Evolutionary conservation across 2,797 vertebrate genomes (phyloP).

Genomic region (Paedocypris micromegethes): DNA sequence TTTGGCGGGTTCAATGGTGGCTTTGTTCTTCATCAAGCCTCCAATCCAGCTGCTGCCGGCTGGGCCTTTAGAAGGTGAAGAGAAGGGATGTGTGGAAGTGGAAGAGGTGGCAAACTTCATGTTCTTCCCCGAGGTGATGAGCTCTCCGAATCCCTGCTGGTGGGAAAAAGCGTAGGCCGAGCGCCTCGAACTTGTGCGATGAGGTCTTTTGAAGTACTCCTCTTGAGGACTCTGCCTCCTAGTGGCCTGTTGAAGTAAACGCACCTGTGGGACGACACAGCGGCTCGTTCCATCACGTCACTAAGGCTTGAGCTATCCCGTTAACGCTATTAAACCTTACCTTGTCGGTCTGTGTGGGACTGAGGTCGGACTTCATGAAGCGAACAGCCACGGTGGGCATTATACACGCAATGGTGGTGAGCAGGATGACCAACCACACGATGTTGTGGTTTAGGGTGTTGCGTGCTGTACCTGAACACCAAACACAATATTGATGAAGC

Average conservation of each 20-base stretch:
- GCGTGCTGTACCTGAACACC: conserved; percentile 65
- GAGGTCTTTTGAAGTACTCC: conserved; percentile 64
- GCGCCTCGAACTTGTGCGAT: conserved; percentile 74
- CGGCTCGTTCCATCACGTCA: not conserved
- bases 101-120: conserved; percentile 58
- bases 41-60: conserved; percentile 65
- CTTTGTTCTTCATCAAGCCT: conserved; percentile 61
- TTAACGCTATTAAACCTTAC: conserved; percentile 8
- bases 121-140: conserved; percentile 82
- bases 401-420: conserved; percentile 74
- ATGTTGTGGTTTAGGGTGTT: conserved; percentile 70
- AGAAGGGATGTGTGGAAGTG: conserved; percentile 50
- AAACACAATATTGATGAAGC: not conserved
- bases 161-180: conserved; percentile 80
- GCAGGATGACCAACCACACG: conserved; percentile 77
- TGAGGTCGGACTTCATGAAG: conserved; percentile 70
- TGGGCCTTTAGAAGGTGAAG: conserved; percentile 53
- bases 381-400: conserved; percentile 68
- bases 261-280: conserved; percentile 60
- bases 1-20: conserved; percentile 53
- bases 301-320: not conserved
- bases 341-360: conserved; percentile 59
- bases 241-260: conserved; percentile 66
- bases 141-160: conserved; percentile 78
- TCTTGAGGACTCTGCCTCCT: conserved; percentile 63